Evolutionary conservation across 2,888 invertebrate species (phyloP).

Genomic region (Apotomis turbidana): DNA sequence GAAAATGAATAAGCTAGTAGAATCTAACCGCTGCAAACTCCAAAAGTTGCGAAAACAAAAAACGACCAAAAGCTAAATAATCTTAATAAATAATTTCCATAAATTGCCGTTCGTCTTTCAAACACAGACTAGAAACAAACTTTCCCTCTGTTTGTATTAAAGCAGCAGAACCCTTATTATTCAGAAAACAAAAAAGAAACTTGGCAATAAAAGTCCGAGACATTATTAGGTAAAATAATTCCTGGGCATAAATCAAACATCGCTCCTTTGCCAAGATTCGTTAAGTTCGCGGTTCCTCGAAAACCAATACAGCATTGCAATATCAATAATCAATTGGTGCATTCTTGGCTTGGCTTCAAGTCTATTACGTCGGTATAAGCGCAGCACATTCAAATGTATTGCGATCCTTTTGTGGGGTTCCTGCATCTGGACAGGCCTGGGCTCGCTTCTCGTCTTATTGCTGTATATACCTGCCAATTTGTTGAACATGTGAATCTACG

Average conservation of each 20-base stretch:
- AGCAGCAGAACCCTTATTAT: slow-evolving; percentile 37
- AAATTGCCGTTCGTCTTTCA: slow-evolving; percentile 42
- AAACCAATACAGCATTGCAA: slow-evolving; percentile 67
- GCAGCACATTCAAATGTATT: slow-evolving; percentile 72
- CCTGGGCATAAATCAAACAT: slow-evolving; percentile 46
- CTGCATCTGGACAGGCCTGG: slow-evolving; percentile 59
- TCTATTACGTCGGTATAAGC: slow-evolving; percentile 74
- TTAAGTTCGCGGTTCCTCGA: slow-evolving; percentile 55
- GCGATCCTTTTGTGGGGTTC: slow-evolving; percentile 64
- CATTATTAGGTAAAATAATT: slow-evolving; percentile 44
- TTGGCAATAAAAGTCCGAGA: slow-evolving; percentile 42
- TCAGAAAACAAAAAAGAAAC: slow-evolving; percentile 41
- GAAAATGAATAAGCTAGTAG: background rate
- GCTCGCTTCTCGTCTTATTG: slow-evolving; percentile 24
- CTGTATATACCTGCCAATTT: slow-evolving; percentile 19
- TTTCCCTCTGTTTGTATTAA: slow-evolving; percentile 40
- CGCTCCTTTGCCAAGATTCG: slow-evolving; percentile 44
- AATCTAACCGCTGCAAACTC: background rate
- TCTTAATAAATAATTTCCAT: slow-evolving; percentile 40
- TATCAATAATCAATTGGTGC: slow-evolving; percentile 83
- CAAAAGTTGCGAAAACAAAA: slow-evolving; percentile 17
- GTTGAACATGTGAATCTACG: slow-evolving; percentile 4
- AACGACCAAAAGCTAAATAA: slow-evolving; percentile 33
- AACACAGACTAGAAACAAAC: slow-evolving; percentile 40
- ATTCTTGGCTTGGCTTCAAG: slow-evolving; percentile 81